phyloP scores from a whole-genome alignment of 23 tunicate genomes.

The Halocynthia aurantium region DNA sequence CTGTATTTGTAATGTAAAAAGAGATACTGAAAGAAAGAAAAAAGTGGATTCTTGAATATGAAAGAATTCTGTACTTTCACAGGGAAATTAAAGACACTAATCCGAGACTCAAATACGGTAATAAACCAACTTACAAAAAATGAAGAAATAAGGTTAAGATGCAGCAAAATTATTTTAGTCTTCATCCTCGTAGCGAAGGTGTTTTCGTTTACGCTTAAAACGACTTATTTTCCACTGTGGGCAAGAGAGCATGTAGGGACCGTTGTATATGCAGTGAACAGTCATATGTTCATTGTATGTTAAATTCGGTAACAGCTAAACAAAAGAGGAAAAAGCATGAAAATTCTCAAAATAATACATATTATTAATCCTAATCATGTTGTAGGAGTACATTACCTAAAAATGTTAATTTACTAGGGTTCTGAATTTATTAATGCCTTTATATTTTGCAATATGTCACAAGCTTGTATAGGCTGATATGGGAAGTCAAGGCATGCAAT shows the following conservation, averaged over 20 bases:
- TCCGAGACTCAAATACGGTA: too few relatives aligned
- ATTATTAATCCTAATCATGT: too few relatives aligned
- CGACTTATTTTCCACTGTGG: conserved; percentile 48
- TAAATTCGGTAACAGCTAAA: conserved; percentile 52
- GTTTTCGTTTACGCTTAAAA: conserved; percentile 36
- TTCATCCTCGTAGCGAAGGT: conserved; percentile 51
- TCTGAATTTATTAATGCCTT: background rate
- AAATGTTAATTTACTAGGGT: background rate
- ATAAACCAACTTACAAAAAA: too few relatives aligned
- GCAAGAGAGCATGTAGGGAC: conserved; percentile 52
- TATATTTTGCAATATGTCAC: too few relatives aligned
- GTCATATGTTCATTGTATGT: conserved; percentile 79
- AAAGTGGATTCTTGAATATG: too few relatives aligned
- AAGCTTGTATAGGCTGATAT: too few relatives aligned
- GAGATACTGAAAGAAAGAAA: too few relatives aligned
- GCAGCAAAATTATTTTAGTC: background rate
- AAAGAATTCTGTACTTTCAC: too few relatives aligned
- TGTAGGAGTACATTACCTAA: background rate
- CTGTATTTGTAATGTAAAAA: too few relatives aligned
- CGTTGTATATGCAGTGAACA: conserved; percentile 75
- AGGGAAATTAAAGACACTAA: too few relatives aligned
- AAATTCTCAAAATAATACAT: too few relatives aligned
- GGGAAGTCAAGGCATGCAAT: too few relatives aligned
- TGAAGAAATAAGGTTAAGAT: background rate
- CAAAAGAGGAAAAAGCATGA: background rate